Conservation (phyloP, 2,888 invertebrate species). For the Drosophila flavopinicola region DNA sequence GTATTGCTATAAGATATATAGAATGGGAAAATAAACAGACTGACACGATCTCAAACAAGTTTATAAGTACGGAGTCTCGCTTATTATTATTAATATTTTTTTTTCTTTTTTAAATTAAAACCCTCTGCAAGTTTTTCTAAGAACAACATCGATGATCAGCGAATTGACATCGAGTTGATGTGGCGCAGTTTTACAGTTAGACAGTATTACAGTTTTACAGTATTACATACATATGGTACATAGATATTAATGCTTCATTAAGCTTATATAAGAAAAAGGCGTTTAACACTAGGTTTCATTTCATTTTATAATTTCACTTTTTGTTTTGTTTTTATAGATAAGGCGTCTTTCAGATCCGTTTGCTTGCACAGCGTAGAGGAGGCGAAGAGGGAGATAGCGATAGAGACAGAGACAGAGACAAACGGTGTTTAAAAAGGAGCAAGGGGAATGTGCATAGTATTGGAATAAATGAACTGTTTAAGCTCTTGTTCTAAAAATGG, state of each 20-base stretch:
- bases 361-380: conserved; percentile 23
- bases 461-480: not conserved
- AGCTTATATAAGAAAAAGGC: conserved; percentile 45
- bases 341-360: conserved; percentile 56
- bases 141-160: conserved; percentile 21
- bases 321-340: conserved; percentile 29
- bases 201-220: conserved; percentile 29
- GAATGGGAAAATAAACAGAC: not conserved
- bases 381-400: not conserved
- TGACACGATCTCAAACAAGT: not conserved
- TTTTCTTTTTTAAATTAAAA: not conserved
- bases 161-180: conserved; percentile 19
- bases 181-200: conserved; percentile 24
- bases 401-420: not conserved
- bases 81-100: not conserved
- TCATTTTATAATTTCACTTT: conserved; percentile 3
- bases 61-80: not conserved
- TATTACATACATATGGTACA: conserved; percentile 35
- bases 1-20: too few relatives aligned
- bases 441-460: not conserved
- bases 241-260: conserved; percentile 25
- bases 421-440: not conserved
- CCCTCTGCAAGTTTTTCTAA: conserved; percentile 17
- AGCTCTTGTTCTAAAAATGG: conserved; percentile 3
- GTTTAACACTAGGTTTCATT: conserved; percentile 28